Evolutionary conservation across 2,797 vertebrate species (phyloP), one percentile per base, ranked within the genome.

Genomic region (Eutrigla gurnardus): DNA sequence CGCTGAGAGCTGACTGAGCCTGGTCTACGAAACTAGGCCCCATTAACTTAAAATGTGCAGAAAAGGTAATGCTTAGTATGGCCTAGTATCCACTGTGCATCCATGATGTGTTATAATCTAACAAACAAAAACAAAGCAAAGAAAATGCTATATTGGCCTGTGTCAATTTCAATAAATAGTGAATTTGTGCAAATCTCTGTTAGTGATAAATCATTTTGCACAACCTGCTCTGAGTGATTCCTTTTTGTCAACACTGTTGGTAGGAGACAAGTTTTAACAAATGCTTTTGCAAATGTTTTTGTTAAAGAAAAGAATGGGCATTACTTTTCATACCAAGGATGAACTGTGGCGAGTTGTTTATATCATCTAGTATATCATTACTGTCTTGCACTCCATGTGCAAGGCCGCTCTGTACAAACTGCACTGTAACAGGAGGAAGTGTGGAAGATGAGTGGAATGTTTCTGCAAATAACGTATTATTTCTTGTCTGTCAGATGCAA

Each of bases 401-500:
- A 70, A 35, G 32, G 17, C 6, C 3, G 50, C 42, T 80, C 25
- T 17, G 11, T 65, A 64, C 50, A 65, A 64, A 58, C 60, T n/a
- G 32, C 37, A 49, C 57, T 83, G 74, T 75, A 66, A 82, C 69
- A 65, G 68, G 62, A 75, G 54, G 67, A 74, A 37, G 70, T 73
- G 71, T 74, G 40, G 49, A 70, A 39, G 50, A 53, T 83, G 36
- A 65, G n/a, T 54, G 70, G 70, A 78, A 83, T 80, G 70, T 85
- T 83, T 79, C 66, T 70, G 72, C 66, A 75, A 86, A 81, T 73
- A 76, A 77, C 59, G 61, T 54, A 65, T 65, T 70, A 74, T 75
- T 80, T 82, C 80, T 86, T 76, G 58, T 57, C 59, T 82, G 60
- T 85, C 77, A 70, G 65, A 80, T 82, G 80, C 68, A 82, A 77